Evolutionary conservation across 2,797 vertebrate species (phyloP).

Genomic region (Atherinosoma microstoma): DNA sequence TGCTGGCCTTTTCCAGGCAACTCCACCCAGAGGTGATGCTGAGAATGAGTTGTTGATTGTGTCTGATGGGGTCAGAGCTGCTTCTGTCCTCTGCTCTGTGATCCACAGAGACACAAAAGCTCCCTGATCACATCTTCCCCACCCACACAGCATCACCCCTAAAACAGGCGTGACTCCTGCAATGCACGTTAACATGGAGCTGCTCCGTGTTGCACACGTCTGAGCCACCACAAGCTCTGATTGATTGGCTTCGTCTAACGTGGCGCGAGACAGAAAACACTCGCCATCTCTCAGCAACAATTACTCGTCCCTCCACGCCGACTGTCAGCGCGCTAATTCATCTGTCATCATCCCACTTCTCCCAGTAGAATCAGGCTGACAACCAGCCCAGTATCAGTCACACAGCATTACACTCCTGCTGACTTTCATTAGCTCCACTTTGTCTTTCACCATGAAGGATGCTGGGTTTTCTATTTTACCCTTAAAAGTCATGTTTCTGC

Average conservation of each 20-base stretch:
- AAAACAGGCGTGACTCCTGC: conserved; percentile 51
- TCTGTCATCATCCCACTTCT: conserved; percentile 75
- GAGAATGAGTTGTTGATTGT: conserved; percentile 12
- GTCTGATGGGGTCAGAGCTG: conserved; percentile 24
- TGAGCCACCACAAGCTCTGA: conserved; percentile 42
- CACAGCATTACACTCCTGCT: conserved; percentile 66
- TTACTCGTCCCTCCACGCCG: conserved; percentile 61
- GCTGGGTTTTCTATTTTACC: conserved; percentile 31
- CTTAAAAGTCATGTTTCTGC: conserved; percentile 56
- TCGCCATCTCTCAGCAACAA: conserved; percentile 67
- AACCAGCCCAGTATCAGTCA: conserved; percentile 75
- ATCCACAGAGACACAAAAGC: conserved; percentile 4
- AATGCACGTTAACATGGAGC: conserved; percentile 23
- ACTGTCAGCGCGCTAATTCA: conserved; percentile 73
- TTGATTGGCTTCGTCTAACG: conserved; percentile 70
- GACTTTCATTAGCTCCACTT: conserved; percentile 68
- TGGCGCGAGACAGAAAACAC: conserved; percentile 63
- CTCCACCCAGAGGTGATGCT: background rate
- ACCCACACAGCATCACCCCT: conserved; percentile 16
- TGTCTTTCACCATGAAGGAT: conserved; percentile 54
- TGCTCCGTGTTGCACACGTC: conserved; percentile 7
- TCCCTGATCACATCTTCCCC: conserved; percentile 1
- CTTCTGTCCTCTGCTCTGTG: conserved; percentile 5
- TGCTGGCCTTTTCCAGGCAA: background rate
- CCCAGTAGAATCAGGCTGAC: conserved; percentile 67